Conservation (phyloP, 2,888 invertebrate species). For the Scrobipalpa costella region DNA sequence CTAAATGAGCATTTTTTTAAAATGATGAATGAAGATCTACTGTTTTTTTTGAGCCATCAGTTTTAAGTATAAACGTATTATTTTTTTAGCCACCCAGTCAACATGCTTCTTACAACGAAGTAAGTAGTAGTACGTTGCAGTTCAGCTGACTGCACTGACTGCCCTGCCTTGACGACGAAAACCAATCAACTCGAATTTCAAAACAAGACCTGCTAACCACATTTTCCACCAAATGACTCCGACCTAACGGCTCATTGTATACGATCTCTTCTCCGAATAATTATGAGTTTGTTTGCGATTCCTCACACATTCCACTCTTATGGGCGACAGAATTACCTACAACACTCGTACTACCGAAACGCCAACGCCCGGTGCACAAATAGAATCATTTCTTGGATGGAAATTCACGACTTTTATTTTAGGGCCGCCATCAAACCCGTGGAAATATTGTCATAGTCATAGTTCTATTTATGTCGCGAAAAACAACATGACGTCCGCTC, state of each 20-base stretch:
- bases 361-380: slow-evolving; percentile 69
- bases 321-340: slow-evolving; percentile 65
- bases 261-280: slow-evolving; percentile 64
- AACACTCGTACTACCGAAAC: slow-evolving; percentile 53
- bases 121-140: too few species aligned
- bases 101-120: too few species aligned
- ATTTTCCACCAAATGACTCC: slow-evolving; percentile 51
- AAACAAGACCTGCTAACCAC: slow-evolving; percentile 43
- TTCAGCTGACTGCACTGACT: too few species aligned
- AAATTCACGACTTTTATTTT: slow-evolving; percentile 68
- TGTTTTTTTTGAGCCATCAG: too few species aligned
- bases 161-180: not conserved
- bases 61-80: too few species aligned
- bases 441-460: slow-evolving; percentile 53
- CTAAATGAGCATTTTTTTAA: too few species aligned
- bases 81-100: too few species aligned
- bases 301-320: slow-evolving; percentile 71
- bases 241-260: slow-evolving; percentile 56
- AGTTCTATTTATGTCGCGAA: slow-evolving; percentile 53
- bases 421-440: slow-evolving; percentile 50
- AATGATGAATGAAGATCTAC: too few species aligned
- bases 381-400: slow-evolving; percentile 72
- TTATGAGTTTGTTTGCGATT: slow-evolving; percentile 72
- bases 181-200: slow-evolving; percentile 29
- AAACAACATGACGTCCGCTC: slow-evolving; percentile 39